Base-by-base conservation (phyloP, 2,113 vertebrate genomes). In the Caracal caracal region DNA sequence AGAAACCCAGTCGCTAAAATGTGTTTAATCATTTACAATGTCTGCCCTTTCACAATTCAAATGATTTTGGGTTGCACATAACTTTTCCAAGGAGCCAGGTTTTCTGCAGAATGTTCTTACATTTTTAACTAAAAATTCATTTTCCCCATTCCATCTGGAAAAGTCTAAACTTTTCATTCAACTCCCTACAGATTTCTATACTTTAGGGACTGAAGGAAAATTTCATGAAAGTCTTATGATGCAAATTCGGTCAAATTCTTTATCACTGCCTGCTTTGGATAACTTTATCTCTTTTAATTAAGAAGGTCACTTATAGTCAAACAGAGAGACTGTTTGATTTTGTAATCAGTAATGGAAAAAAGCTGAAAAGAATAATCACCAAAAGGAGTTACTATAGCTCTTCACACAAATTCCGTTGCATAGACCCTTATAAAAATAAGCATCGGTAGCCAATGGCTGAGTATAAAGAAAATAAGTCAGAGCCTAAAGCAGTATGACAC, bases 261-360 rank as follows among this genome's bases (percentile, higher is more conserved):
- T 73, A 73, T 78, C n/a, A 53, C 22, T 83, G 79, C 10, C 15
- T 59, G 3, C 86, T 61, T 86, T 82, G 20, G 22, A 65, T 66
- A 56, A 83, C 19, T 89, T 86, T 85, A 40, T 71, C 43, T 86
- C 61, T 94, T 93, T 90, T 82, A 68, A 78, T 89, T 83, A 90
- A 79, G 19, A 80, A 76, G 63, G 7, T 79, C 68, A 66, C 28
- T 80, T 79, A 76, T 8, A 80, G 5, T 43, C 43, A 43, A 43
- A 43, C 8, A 35, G 51, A 89, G 66, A 88, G n/a, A 10, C 7
- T 87, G 11, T 49, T 88, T 93, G 59, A 81, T 47, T 92, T 78
- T 86, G 47, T 86, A 87, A 92, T 82, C 47, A 92, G 30, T 61
- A 66, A 86, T 88, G 35, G 33, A 24, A 49, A 30, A 40, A 16